Evolutionary conservation across 2,888 invertebrate genomes (phyloP).

Genomic region (Gerris lacustris): DNA sequence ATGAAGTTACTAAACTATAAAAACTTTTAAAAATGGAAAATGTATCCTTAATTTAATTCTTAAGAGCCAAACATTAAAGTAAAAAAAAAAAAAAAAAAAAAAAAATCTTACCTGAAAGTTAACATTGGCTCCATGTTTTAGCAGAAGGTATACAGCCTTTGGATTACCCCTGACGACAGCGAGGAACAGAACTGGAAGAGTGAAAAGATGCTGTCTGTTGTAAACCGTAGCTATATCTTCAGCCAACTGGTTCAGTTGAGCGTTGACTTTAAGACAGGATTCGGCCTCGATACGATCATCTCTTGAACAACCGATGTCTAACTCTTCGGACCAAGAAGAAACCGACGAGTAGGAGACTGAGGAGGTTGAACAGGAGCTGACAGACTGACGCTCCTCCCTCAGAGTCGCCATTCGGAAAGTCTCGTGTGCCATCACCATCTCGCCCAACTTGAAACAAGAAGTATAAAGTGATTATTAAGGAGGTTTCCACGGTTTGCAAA

Average conservation of each 20-base stretch:
- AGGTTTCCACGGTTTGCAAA: no score
- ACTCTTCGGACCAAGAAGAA: constrained; percentile 26
- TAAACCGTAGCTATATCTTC: constrained; percentile 37
- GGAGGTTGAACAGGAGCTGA: constrained; percentile 27
- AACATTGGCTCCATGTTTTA: constrained; percentile 43
- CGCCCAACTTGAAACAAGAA: constrained; percentile 23
- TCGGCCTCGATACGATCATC: constrained; percentile 24
- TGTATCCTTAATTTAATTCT: no score
- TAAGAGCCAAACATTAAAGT: no score
- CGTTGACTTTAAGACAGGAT: constrained; percentile 31
- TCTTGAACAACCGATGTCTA: constrained; percentile 18
- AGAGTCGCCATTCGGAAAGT: constrained; percentile 27
- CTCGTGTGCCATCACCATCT: constrained; percentile 34
- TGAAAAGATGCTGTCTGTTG: constrained; percentile 42
- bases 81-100: neutral
- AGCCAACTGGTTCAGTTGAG: constrained; percentile 33
- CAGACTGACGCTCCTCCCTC: constrained; percentile 26
- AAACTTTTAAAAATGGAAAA: no score
- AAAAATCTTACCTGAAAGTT: constrained; percentile 36
- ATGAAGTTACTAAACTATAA: no score
- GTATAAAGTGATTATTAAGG: neutral
- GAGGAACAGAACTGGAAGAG: constrained; percentile 46
- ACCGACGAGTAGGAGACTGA: constrained; percentile 25
- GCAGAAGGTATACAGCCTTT: constrained; percentile 42
- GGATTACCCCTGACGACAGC: constrained; percentile 44